Conservation (phyloP, 2,888 invertebrate species). For the Quadriops clusia region DNA sequence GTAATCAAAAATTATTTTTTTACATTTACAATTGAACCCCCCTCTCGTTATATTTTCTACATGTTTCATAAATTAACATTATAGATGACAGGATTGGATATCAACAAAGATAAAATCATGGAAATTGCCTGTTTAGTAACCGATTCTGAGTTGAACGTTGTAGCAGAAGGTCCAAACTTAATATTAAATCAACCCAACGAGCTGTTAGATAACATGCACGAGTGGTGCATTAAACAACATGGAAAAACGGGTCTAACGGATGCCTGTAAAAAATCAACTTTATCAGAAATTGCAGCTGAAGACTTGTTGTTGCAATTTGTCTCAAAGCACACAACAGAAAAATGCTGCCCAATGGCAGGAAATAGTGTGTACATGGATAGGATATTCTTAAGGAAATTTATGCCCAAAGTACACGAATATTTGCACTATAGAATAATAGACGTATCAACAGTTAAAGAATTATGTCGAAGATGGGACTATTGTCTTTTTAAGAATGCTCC, state of each 20-base stretch:
- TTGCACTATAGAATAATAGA: conserved; percentile 90
- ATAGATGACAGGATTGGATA: conserved; percentile 81
- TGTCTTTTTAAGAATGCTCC: conserved; percentile 45
- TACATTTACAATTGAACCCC: neutral
- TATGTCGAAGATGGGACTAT: conserved; percentile 68
- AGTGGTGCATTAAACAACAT: conserved; percentile 78
- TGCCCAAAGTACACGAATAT: conserved; percentile 67
- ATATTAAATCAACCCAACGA: conserved; percentile 66
- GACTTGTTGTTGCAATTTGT: conserved; percentile 59
- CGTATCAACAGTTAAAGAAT: conserved; percentile 81
- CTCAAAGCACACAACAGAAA: conserved; percentile 41
- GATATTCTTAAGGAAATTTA: conserved; percentile 66
- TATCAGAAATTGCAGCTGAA: conserved; percentile 58
- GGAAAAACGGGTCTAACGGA: conserved; percentile 68
- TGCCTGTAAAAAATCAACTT: conserved; percentile 54
- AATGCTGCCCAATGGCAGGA: conserved; percentile 69
- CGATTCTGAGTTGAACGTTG: conserved; percentile 60
- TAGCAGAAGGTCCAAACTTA: conserved; percentile 64
- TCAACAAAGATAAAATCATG: conserved; percentile 64
- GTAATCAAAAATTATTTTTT: conserved; percentile 1
- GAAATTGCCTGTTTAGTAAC: conserved; percentile 88
- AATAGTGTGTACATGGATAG: conserved; percentile 82
- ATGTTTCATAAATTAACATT: conserved; percentile 15
- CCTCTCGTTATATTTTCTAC: neutral
- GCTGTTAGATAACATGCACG: conserved; percentile 63